Evolutionary conservation across 2,888 invertebrate genomes (phyloP).

Genomic region (Acrobasis consociella): DNA sequence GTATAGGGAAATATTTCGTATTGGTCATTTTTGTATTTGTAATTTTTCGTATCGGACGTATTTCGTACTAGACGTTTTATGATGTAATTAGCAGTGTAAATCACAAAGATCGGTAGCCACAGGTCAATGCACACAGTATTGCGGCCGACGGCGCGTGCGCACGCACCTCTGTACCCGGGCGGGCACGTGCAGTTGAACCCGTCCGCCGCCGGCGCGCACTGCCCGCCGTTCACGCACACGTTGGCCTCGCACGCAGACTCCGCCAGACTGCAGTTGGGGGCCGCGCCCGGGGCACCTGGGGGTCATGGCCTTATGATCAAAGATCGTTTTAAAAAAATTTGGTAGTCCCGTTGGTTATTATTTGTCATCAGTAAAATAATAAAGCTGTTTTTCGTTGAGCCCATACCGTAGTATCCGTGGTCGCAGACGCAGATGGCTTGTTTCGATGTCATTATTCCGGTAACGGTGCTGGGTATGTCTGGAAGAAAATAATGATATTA

Average conservation of each 20-base stretch:
- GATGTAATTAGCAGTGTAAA: too few species aligned
- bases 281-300: conserved; percentile 59
- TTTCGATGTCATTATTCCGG: conserved; percentile 54
- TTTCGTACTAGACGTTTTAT: too few species aligned
- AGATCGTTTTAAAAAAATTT: too few species aligned
- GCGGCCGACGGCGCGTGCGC: not conserved
- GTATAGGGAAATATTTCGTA: too few species aligned
- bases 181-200: conserved; percentile 88
- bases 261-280: conserved; percentile 63
- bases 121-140: too few species aligned
- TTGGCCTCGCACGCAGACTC: conserved; percentile 84
- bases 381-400: too few species aligned
- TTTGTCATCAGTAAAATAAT: too few species aligned
- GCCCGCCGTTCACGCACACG: conserved; percentile 89
- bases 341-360: too few species aligned
- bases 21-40: too few species aligned
- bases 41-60: too few species aligned
- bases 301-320: not conserved
- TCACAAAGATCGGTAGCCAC: too few species aligned
- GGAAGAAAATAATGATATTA: too few species aligned
- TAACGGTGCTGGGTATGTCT: conserved; percentile 55
- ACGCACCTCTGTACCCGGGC: conserved; percentile 86
- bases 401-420: conserved; percentile 82
- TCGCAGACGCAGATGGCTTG: conserved; percentile 85
- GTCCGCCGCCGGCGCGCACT: conserved; percentile 82